Percentiles rank a stretch among this genome's conserved stretches.
Conservation (phyloP, 2,888 invertebrate species). For the Temnothorax unifasciatus region DNA sequence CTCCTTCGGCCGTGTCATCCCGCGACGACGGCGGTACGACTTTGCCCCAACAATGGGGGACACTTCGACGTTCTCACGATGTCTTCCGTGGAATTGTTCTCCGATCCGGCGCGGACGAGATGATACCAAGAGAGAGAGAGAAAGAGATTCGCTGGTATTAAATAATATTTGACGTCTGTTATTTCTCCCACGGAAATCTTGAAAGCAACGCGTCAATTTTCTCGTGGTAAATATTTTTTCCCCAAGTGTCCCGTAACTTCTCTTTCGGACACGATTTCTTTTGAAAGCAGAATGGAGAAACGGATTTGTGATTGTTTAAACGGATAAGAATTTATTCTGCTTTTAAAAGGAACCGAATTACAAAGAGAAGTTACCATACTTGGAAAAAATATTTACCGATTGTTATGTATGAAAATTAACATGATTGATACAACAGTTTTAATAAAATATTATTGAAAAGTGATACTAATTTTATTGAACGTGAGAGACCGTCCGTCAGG, state of each 20-base stretch:
- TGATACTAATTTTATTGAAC: slow-evolving; percentile 40
- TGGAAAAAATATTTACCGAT: not conserved
- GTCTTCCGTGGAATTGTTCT: slow-evolving; percentile 37
- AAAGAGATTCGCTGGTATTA: not conserved
- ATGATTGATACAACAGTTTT: not conserved
- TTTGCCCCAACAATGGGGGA: slow-evolving; percentile 25
- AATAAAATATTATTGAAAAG: slow-evolving; percentile 1
- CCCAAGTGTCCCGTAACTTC: not conserved
- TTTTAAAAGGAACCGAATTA: not conserved
- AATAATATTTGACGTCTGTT: slow-evolving; percentile 21
- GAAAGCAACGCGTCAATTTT: not conserved
- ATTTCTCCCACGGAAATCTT: not conserved
- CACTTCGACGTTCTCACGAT: slow-evolving; percentile 42
- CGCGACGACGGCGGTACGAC: slow-evolving; percentile 29
- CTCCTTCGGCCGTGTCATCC: slow-evolving; percentile 7
- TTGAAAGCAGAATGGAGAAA: not conserved
- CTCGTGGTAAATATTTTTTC: not conserved
- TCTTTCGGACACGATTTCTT: not conserved
- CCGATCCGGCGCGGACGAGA: slow-evolving; percentile 14
- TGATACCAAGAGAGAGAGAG: not conserved
- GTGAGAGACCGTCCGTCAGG: not conserved
- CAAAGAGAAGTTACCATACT: not conserved
- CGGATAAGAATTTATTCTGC: not conserved
- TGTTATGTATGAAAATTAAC: not conserved
- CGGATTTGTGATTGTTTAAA: not conserved